A percentile compares a stretch with the other conserved stretches of the same genome.
Evolutionary conservation across 53 echinoderm and acorn worm genomes (phyloP).

Genomic region (Pentamera pediparva): DNA sequence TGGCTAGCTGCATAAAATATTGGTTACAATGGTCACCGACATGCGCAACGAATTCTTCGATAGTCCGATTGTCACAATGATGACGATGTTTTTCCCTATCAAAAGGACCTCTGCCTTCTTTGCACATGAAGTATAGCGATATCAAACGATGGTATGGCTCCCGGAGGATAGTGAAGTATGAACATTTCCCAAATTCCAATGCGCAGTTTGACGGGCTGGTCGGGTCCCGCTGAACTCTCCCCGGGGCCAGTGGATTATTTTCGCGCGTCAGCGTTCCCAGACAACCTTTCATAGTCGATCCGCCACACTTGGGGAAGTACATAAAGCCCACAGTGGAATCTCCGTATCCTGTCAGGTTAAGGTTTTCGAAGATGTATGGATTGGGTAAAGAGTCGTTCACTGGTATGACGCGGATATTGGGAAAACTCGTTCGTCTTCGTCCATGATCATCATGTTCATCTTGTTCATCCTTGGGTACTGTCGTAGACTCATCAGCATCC

Average conservation of each 20-base stretch:
- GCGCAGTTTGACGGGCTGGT: neutral
- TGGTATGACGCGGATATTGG: too few species aligned
- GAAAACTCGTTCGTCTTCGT: too few species aligned
- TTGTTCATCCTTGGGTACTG: too few species aligned
- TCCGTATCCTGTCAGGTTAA: neutral
- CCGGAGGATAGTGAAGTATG: constrained; percentile 84
- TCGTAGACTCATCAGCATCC: too few species aligned
- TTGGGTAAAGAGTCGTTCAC: neutral
- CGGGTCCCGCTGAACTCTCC: neutral
- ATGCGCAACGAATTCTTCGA: neutral
- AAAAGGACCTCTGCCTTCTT: constrained; percentile 6
- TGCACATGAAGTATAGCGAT: constrained; percentile 74
- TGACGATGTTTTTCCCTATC: too few species aligned
- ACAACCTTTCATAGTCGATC: constrained; percentile 3
- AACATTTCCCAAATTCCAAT: constrained; percentile 35
- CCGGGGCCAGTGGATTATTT: neutral
- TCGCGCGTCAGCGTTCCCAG: neutral
- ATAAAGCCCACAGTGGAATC: neutral
- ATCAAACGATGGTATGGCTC: constrained; percentile 77
- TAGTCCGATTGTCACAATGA: neutral
- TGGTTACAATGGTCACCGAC: neutral
- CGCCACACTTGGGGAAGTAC: constrained; percentile 12
- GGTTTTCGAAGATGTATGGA: neutral
- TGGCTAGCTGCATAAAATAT: constrained; percentile 4
- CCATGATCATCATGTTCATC: too few species aligned